Evolutionary conservation across 2,797 vertebrate species (phyloP), one percentile per base, ranked within the genome.

Genomic region (Pangasius sanitwongsei): DNA sequence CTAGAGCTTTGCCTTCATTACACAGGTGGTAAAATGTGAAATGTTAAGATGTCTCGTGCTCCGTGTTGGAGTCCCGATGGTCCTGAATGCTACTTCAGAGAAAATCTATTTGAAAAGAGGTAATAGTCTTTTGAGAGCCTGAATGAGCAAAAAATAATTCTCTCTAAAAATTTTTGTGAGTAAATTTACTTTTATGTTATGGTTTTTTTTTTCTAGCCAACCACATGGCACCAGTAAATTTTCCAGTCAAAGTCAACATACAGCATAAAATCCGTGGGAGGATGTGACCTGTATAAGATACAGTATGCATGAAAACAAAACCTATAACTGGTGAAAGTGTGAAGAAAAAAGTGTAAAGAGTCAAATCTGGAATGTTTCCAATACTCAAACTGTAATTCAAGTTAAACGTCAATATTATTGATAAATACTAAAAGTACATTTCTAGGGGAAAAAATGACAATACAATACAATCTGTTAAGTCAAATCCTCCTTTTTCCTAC

Each of bases 1-100:
- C 80, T 61, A 83, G 72, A 88, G 34, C 65, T 88, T 86, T 88
- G 85, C 74, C 48, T 89, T 89, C 85, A 90, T 91, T 89, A 87
- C 87, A 87, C n/a, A 85, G 44, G 75, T 90, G 67, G 37, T 87
- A 34, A 90, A 86, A 85, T 87, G 86, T 82, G 65, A 72, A 74
- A 48, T 84, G 65, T 69, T 48, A 84, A 87, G 86, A 75, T 77
- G 59, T 75, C 83, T 86, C 57, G 78, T 41, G 23, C 57, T 61
- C 78, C 55, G 16, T 70, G n/a, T 23, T 18, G 37, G 82, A 48
- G 82, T 65, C 59, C 41, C 6, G 2, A 48, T 20, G 59, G 25
- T 83, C 37, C 28, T 65, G 82, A 83, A 83, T 48, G 41, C 61
- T 48, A 65, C 82, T 48, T 65, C 23, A 63, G 37, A 63, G 13